A percentile compares a stretch with the other conserved stretches of the same genome.
These are phyloP conservation scores for Actinernus sp. DNA, from an alignment of 92 coral and sea anemone species.

Conservation along the genomic window DNA sequence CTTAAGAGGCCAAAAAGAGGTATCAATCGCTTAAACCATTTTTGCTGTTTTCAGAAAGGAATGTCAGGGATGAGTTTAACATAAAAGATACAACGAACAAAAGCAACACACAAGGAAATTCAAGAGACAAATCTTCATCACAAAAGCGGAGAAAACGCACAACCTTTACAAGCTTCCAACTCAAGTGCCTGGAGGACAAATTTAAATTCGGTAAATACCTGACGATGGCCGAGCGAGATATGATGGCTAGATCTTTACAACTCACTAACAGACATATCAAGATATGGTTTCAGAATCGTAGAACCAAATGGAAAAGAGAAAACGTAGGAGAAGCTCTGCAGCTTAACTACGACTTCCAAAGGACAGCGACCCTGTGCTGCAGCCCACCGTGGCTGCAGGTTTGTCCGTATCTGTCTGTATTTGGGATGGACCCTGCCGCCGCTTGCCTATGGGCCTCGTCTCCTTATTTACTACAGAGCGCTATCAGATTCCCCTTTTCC, in stretches of 20 bases:
- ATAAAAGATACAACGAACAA: slow-evolving; percentile 10
- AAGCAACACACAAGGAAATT: slow-evolving; percentile 1
- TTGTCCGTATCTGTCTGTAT: slow-evolving; percentile 72
- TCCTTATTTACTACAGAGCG: slow-evolving; percentile 66
- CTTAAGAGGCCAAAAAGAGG: too few species aligned
- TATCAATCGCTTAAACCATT: too few species aligned
- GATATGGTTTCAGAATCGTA: slow-evolving; percentile 98
- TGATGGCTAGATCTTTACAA: slow-evolving; percentile 93
- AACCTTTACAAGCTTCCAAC: slow-evolving; percentile 96
- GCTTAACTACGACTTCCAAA: slow-evolving; percentile 85
- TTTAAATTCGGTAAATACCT: slow-evolving; percentile 96
- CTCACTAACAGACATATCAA: slow-evolving; percentile 96
- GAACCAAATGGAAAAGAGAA: slow-evolving; percentile 99
- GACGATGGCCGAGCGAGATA: slow-evolving; percentile 97
- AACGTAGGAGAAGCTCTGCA: slow-evolving; percentile 97
- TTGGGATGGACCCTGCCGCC: slow-evolving; percentile 54
- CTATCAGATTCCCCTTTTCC: slow-evolving; percentile 40
- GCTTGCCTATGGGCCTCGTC: slow-evolving; percentile 58
- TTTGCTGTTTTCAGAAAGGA: slow-evolving; percentile 17
- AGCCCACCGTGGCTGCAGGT: slow-evolving; percentile 85
- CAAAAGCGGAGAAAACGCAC: slow-evolving; percentile 89
- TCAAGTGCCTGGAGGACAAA: slow-evolving; percentile 95
- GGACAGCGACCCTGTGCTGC: slow-evolving; percentile 74
- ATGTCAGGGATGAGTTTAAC: slow-evolving; percentile 11
- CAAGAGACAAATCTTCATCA: slow-evolving; percentile 43